Evolutionary conservation across 2,113 vertebrate species (phyloP).

Genomic region (Brachyhypopomus occidentalis): DNA sequence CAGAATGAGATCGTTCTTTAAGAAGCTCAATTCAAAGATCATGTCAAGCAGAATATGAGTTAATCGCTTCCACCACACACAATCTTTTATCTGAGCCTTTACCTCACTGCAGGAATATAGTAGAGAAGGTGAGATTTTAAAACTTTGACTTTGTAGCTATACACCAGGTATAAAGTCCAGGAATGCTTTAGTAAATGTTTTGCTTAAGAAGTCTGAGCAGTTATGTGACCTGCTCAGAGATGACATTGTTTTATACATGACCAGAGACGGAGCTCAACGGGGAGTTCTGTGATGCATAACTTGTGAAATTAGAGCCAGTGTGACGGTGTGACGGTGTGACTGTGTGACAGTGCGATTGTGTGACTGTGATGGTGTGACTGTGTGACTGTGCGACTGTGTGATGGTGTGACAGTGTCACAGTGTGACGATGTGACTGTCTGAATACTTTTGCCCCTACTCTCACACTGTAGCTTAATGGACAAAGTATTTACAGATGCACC

Average conservation of each 20-base stretch:
- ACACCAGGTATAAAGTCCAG: background rate
- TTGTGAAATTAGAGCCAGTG: background rate
- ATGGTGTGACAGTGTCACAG: too few species aligned
- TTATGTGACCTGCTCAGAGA: background rate
- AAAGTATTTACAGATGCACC: too few species aligned
- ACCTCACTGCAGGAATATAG: background rate
- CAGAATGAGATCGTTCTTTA: constrained; percentile 87
- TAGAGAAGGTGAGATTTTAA: background rate
- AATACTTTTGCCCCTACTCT: too few species aligned
- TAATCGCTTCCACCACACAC: background rate
- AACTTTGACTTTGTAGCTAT: background rate
- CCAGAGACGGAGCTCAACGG: constrained; percentile 3
- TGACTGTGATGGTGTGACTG: too few species aligned
- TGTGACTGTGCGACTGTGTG: too few species aligned
- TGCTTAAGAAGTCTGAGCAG: background rate
- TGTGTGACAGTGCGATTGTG: too few species aligned
- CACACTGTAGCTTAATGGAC: too few species aligned
- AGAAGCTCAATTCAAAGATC: constrained; percentile 86
- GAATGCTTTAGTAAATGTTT: background rate
- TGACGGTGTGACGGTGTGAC: too few species aligned
- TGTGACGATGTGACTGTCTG: too few species aligned
- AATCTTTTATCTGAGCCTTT: constrained; percentile 10
- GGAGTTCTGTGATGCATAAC: background rate
- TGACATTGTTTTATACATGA: background rate
- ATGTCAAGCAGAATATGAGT: constrained; percentile 86